A percentile compares a stretch with the other conserved stretches of the same genome.
These are phyloP conservation scores for Leptodactylus fallax DNA, from an alignment of 2,797 vertebrate species.

Conservation along the genomic window DNA sequence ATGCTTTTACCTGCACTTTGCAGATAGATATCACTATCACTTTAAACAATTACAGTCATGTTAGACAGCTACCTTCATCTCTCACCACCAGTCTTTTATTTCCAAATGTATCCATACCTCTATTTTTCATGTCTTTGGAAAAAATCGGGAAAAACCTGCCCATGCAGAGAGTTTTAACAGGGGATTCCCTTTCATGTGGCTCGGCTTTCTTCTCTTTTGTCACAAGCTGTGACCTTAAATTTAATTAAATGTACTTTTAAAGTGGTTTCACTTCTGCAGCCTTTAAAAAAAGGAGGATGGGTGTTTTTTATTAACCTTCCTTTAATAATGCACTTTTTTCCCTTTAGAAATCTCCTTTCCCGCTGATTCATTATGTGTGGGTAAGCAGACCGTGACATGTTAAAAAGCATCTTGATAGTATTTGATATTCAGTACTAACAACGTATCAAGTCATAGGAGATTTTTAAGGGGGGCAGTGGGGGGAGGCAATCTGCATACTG, in stretches of 20 bases:
- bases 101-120: not conserved
- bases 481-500: conserved; percentile 71
- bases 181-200: conserved; percentile 59
- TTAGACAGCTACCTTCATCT: not conserved
- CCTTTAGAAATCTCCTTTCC: conserved; percentile 70
- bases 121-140: not conserved
- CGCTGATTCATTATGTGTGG: conserved; percentile 74
- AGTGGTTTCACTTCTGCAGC: conserved; percentile 59
- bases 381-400: conserved; percentile 74
- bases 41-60: not conserved
- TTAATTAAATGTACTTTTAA: conserved; percentile 58
- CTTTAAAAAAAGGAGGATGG: conserved; percentile 13
- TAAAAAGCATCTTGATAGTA: conserved; percentile 81
- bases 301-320: conserved; percentile 68
- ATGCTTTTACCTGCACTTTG: not conserved
- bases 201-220: not conserved
- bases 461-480: conserved; percentile 61
- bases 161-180: not conserved
- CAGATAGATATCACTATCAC: too few relatives aligned
- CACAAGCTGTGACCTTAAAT: conserved; percentile 55
- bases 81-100: not conserved
- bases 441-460: conserved; percentile 68
- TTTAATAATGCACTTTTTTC: conserved; percentile 67
- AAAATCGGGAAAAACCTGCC: not conserved
- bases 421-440: conserved; percentile 80